A percentile compares a stretch with the other conserved stretches of the same genome.
Evolutionary conservation across 2,113 vertebrate species (phyloP).

Genomic region (Axis porcinus): DNA sequence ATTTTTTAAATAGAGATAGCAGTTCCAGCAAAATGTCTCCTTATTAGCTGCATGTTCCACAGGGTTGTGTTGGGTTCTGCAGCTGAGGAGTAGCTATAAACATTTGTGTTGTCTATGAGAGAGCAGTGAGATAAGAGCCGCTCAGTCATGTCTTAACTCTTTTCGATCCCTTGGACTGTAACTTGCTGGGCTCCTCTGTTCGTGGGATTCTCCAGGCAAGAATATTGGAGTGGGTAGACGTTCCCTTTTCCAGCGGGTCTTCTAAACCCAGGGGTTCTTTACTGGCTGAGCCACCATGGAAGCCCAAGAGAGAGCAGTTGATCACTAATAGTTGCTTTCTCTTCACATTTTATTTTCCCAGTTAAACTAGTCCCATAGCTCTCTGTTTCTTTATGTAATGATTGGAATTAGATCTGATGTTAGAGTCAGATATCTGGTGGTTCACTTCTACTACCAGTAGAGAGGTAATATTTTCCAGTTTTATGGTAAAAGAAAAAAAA

Average conservation of each 20-base stretch:
- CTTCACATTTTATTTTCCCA: background rate
- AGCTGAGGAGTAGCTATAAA: background rate
- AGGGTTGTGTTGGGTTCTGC: background rate
- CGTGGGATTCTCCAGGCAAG: background rate
- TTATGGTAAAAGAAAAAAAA: background rate
- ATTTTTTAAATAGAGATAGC: background rate
- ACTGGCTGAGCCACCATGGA: background rate
- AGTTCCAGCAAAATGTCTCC: background rate
- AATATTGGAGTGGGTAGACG: background rate
- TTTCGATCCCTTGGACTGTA: background rate
- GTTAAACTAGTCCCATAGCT: background rate
- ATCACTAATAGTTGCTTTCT: background rate
- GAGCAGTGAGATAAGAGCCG: background rate
- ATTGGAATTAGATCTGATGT: background rate
- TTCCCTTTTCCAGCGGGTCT: background rate
- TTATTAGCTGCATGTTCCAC: background rate
- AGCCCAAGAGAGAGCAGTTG: background rate
- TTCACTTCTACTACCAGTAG: background rate
- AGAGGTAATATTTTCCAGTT: background rate
- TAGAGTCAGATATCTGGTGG: background rate
- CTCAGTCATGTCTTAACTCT: background rate
- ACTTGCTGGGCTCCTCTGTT: background rate
- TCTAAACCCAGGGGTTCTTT: background rate
- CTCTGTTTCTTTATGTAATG: background rate
- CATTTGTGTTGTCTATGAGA: background rate